Conservation (phyloP, 2,888 invertebrate genomes). For the Caenorhabditis sp. region DNA sequence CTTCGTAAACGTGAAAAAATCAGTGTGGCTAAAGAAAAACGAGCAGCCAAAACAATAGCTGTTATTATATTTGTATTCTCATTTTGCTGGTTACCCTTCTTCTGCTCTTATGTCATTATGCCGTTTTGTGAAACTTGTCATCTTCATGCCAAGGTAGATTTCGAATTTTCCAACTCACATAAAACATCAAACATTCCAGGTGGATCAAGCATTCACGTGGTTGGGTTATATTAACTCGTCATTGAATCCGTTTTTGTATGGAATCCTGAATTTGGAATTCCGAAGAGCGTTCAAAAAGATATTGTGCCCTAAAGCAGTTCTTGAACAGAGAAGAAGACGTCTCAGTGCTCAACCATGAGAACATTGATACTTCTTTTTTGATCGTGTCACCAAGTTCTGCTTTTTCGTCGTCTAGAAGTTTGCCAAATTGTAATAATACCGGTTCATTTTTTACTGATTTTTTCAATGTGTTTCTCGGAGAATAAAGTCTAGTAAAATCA, state of each 20-base stretch:
- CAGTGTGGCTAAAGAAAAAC: slow-evolving; percentile 71
- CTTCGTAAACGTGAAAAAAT: slow-evolving; percentile 69
- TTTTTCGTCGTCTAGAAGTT: neutral
- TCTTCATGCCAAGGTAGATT: slow-evolving; percentile 68
- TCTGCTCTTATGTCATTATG: slow-evolving; percentile 70
- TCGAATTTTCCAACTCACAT: neutral
- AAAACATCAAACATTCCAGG: slow-evolving; percentile 47
- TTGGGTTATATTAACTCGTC: slow-evolving; percentile 70
- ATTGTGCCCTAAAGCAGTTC: slow-evolving; percentile 63
- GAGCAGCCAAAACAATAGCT: slow-evolving; percentile 71
- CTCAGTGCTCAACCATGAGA: slow-evolving; percentile 45
- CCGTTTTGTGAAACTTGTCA: slow-evolving; percentile 70
- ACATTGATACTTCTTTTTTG: neutral
- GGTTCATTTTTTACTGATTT: neutral
- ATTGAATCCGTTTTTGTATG: slow-evolving; percentile 69
- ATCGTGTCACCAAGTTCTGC: neutral
- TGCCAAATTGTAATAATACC: neutral
- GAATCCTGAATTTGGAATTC: slow-evolving; percentile 70
- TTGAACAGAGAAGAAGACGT: slow-evolving; percentile 50
- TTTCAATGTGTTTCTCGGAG: neutral
- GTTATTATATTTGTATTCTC: slow-evolving; percentile 71
- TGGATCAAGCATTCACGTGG: slow-evolving; percentile 70
- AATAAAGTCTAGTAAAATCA: too few species aligned
- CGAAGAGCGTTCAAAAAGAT: slow-evolving; percentile 70
- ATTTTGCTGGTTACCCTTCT: slow-evolving; percentile 71